A percentile compares a stretch with the other conserved stretches of the same genome.
These are phyloP conservation scores for Rhinolophus sinicus DNA, from an alignment of 2,113 vertebrate genomes.

Conservation along the genomic window DNA sequence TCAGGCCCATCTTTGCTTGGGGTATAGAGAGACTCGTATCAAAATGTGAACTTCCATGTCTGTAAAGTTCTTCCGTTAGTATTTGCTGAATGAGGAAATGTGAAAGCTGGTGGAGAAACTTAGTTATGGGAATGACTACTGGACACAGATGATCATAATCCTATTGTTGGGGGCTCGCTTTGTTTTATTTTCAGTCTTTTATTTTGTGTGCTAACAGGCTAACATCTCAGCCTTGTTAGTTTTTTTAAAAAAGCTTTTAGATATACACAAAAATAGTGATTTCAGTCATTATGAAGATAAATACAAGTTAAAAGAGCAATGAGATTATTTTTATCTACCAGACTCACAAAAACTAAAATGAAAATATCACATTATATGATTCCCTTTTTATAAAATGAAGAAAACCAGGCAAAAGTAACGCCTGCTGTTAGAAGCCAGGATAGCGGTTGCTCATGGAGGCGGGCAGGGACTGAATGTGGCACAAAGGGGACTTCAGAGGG, in stretches of 20 bases:
- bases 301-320: not conserved
- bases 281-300: not conserved
- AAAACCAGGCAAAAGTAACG: not conserved
- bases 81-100: not conserved
- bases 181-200: not conserved
- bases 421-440: not conserved
- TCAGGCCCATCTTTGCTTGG: not conserved
- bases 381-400: too few species aligned
- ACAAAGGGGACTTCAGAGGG: not conserved
- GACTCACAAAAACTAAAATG: constrained; percentile 4
- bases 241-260: not conserved
- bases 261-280: not conserved
- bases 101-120: not conserved
- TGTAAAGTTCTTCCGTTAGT: not conserved
- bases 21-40: not conserved
- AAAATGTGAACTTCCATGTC: not conserved
- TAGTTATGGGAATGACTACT: not conserved
- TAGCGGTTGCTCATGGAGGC: not conserved
- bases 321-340: not conserved
- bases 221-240: not conserved
- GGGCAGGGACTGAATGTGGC: not conserved
- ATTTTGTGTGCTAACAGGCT: not conserved
- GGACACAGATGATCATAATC: not conserved
- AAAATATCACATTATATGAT: not conserved
- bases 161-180: not conserved